phyloP scores from a whole-genome alignment of 2,113 vertebrate species.

The Myiozetetes cayanensis region DNA sequence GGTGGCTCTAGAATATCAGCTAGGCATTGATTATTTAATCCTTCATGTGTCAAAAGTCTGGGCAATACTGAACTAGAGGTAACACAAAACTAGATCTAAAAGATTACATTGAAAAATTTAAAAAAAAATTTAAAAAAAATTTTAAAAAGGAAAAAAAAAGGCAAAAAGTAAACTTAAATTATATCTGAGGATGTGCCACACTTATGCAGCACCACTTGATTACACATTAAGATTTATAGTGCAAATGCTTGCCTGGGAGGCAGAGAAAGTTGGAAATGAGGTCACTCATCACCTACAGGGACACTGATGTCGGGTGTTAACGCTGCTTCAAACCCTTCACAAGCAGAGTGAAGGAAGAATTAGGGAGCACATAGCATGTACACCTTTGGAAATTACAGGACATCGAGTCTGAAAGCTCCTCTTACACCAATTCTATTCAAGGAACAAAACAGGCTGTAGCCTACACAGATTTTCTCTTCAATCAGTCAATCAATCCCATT shows the following conservation, averaged over 20 bases:
- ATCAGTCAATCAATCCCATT: neutral
- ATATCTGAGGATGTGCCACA: neutral
- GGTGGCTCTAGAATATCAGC: neutral
- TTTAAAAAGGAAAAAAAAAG: neutral
- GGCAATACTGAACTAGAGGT: neutral
- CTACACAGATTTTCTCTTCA: neutral
- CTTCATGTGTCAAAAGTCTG: neutral
- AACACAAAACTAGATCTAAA: neutral
- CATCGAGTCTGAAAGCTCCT: neutral
- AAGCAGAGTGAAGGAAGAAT: neutral
- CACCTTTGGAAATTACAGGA: neutral
- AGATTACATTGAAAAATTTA: neutral
- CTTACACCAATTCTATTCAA: neutral
- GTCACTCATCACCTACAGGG: neutral
- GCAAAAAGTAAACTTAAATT: neutral
- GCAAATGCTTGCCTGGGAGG: neutral
- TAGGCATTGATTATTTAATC: neutral
- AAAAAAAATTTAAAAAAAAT: no score
- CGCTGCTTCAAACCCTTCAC: neutral
- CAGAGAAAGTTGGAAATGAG: neutral
- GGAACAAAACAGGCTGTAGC: neutral
- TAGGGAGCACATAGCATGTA: neutral
- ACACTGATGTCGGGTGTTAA: fast-evolving
- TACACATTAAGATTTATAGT: neutral
- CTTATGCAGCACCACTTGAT: neutral